Percentiles rank a stretch among this genome's conserved stretches.
Conservation (phyloP, 2,113 vertebrate species). For the Capricornis sumatraensis region DNA sequence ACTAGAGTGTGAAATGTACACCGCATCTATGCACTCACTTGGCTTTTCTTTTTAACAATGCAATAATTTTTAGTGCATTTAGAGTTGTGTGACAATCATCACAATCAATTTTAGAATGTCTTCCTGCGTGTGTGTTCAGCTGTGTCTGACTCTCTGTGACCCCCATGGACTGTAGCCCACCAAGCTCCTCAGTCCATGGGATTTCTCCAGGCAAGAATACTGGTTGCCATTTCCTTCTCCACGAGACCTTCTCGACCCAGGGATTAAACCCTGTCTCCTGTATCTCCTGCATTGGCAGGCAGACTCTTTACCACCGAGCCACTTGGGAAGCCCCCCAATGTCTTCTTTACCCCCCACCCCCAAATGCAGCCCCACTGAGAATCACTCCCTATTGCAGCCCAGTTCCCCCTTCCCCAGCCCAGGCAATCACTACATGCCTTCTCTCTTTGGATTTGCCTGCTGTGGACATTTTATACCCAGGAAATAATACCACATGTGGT, state of each 20-base stretch:
- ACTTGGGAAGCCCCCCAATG: neutral
- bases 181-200: neutral
- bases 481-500: neutral
- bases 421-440: neutral
- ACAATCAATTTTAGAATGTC: neutral
- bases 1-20: neutral
- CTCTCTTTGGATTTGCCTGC: neutral
- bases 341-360: neutral
- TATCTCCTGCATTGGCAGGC: neutral
- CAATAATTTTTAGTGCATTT: neutral
- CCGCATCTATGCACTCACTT: too few relatives aligned
- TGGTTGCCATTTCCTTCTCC: neutral
- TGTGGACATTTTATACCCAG: neutral
- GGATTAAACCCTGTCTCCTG: neutral
- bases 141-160: neutral
- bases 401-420: neutral
- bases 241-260: rapidly evolving
- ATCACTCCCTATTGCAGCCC: neutral
- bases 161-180: neutral
- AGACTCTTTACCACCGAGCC: neutral
- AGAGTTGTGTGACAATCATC: neutral
- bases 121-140: neutral
- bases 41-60: neutral
- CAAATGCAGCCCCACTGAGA: neutral
- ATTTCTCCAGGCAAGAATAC: neutral